These are phyloP conservation scores for Allophyes oxyacanthae DNA, from an alignment of 2,888 invertebrate species.

Conservation along the genomic window DNA sequence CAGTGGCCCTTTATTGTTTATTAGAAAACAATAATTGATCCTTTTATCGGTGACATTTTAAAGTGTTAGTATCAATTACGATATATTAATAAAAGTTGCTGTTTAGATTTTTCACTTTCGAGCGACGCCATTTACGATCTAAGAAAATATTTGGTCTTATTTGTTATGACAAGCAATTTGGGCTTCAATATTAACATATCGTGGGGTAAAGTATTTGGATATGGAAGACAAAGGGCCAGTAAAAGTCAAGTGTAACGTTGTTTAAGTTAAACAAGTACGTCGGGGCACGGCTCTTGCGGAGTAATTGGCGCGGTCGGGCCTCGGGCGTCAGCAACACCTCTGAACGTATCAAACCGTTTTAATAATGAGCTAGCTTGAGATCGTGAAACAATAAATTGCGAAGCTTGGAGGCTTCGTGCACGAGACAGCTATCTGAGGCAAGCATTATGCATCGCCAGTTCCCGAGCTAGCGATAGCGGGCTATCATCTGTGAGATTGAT, in stretches of 20 bases:
- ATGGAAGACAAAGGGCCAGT: conserved; percentile 69
- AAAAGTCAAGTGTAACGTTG: conserved; percentile 78
- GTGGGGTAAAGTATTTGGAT: conserved; percentile 26
- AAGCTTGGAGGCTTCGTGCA: conserved; percentile 89
- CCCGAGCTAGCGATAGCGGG: conserved; percentile 78
- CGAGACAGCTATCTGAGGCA: conserved; percentile 87
- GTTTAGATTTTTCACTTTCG: conserved; percentile 25
- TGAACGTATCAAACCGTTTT: conserved; percentile 88
- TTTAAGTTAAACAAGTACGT: conserved; percentile 81
- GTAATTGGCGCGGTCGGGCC: conserved; percentile 86
- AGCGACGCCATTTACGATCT: no score
- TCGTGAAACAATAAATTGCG: conserved; percentile 90
- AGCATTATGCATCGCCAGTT: conserved; percentile 87
- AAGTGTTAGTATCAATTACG: conserved; percentile 49
- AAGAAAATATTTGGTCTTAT: no score
- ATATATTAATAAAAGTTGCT: conserved; percentile 37
- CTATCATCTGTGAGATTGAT: conserved; percentile 89
- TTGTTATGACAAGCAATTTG: neutral
- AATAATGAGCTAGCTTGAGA: conserved; percentile 88
- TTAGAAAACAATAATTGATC: conserved; percentile 72
- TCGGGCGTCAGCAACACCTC: conserved; percentile 87
- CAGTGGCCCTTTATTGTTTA: conserved; percentile 72
- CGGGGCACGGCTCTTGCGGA: conserved; percentile 69
- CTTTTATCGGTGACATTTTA: conserved; percentile 56
- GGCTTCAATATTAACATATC: conserved; percentile 28